phyloP scores from a whole-genome alignment of 2,113 vertebrate genomes.

The Percina caprodes region DNA sequence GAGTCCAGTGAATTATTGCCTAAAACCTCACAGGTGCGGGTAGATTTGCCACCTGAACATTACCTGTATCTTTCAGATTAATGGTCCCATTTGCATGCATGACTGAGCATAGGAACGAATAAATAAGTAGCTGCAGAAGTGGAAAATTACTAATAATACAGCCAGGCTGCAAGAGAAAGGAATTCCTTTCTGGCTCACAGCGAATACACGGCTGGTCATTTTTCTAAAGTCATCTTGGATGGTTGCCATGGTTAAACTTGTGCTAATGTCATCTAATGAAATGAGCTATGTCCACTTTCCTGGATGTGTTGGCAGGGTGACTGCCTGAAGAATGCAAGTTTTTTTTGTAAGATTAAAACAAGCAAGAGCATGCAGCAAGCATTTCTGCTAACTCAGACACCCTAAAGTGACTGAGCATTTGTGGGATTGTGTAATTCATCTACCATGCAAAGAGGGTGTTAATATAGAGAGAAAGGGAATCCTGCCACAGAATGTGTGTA shows the following conservation, averaged over 20 bases:
- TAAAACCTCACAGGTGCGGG: constrained; percentile 49
- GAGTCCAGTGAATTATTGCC: constrained; percentile 12
- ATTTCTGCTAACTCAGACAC: constrained; percentile 19
- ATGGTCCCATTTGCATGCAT: neutral
- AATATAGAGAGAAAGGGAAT: neutral
- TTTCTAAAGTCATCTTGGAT: constrained; percentile 42
- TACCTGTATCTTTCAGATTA: neutral
- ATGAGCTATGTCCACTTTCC: constrained; percentile 46
- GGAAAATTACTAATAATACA: neutral
- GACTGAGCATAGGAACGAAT: neutral
- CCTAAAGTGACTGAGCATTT: neutral
- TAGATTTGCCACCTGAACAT: constrained; percentile 25
- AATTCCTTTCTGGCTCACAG: constrained; percentile 9
- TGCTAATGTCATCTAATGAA: constrained; percentile 57
- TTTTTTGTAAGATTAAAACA: constrained; percentile 48
- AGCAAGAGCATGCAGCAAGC: constrained; percentile 22
- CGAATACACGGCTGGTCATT: constrained; percentile 11
- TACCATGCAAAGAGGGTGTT: neutral
- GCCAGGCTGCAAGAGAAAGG: constrained; percentile 7
- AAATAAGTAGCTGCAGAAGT: neutral
- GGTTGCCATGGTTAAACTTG: constrained; percentile 46
- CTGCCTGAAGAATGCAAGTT: constrained; percentile 61
- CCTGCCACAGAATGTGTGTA: neutral
- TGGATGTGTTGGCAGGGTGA: constrained; percentile 62
- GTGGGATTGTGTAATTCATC: neutral